Evolutionary conservation across 2,888 invertebrate genomes (phyloP), one percentile per base, ranked within the genome.

Genomic region (Thumatha senex): DNA sequence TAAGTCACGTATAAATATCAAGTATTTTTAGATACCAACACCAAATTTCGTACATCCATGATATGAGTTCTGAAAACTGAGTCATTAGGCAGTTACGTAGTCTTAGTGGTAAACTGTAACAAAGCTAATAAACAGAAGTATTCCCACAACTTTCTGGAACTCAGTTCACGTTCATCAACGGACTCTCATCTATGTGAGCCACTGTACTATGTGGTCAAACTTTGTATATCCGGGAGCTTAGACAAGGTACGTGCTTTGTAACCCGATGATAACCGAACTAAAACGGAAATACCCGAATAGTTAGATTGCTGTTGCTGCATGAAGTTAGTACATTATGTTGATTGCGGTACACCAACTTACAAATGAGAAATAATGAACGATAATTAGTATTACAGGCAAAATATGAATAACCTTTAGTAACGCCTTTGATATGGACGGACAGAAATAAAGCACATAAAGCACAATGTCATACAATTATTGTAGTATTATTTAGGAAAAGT

Each of bases 161-260:
- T 39, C 30, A 51, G 46, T 63, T 56, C 36, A 38, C 18, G 18
- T 24, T 24, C 3, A 24, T 24, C 18, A 24, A 51, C 14, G 45
- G 45, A 36, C 36, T 34, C 14, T 44, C 44, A 52, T 54, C 48
- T 51, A 13, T 9, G 44, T 59, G 48, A 36, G 41, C 33, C 36
- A 29, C 13, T 48, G 49, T 45, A 39, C 40, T 35, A 40, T 54
- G 57, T 48, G 57, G 58, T 48, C 48, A 44, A 70, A 70, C 53
- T 70, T 70, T 24, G 39, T 42, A 53, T 24, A 47, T 46, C 56
- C 30, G 41, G 38, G 45, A 58, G 48, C 44, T 51, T 40, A 44
- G 54, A 52, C 54, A 57, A 63, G 61, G 18, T 54, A 58, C 58
- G 54, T 58, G 55, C 2, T 24, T 24, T 24, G 3, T 24, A 24